phyloP scores from a whole-genome alignment of 2,797 vertebrate species.

The Oreochromis grahami region DNA sequence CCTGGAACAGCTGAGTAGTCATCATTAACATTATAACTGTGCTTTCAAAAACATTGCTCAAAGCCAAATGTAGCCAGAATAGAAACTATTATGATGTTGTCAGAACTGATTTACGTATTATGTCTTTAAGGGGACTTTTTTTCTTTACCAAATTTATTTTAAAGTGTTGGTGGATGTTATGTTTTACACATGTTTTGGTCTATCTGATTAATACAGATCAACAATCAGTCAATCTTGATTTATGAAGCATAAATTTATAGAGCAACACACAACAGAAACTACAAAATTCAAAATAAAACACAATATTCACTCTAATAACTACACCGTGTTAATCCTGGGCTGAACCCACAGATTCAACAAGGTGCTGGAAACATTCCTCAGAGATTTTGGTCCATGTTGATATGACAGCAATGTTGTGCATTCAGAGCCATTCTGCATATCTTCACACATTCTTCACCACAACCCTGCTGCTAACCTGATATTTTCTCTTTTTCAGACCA shows the following conservation, averaged over 20 bases:
- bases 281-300: neutral
- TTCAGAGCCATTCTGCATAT: neutral
- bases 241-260: neutral
- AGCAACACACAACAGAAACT: neutral
- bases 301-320: neutral
- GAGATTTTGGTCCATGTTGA: neutral
- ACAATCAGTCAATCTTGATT: neutral
- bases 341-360: neutral
- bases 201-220: neutral
- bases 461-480: neutral
- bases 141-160: neutral
- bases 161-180: neutral
- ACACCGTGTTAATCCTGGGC: accelerated
- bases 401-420: neutral
- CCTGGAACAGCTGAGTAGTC: neutral
- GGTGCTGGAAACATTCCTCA: neutral
- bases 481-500: neutral
- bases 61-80: neutral
- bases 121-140: neutral
- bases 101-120: neutral
- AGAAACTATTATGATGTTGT: neutral
- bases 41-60: neutral
- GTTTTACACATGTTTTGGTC: neutral
- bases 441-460: neutral
- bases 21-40: neutral